Evolutionary conservation across 1,140 invertebrate genomes (phyloP).

Genomic region (Cydia fagiglandana): DNA sequence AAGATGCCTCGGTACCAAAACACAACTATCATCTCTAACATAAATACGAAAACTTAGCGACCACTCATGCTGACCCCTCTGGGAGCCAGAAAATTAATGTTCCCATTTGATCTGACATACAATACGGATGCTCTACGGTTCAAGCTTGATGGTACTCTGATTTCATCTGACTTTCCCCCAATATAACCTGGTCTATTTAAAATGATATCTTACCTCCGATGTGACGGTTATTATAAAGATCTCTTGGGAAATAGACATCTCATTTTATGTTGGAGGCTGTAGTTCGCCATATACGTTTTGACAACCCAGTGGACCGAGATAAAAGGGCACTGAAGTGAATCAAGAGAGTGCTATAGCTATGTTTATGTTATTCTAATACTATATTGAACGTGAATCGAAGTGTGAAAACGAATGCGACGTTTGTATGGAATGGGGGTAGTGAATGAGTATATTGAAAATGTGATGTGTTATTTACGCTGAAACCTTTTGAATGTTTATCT

Average conservation of each 20-base stretch:
- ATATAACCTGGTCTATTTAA: slow-evolving; percentile 15
- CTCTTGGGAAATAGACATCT: not conserved
- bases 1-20: not conserved
- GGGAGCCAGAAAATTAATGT: slow-evolving; percentile 10
- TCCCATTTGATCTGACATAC: not conserved
- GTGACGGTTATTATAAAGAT: not conserved
- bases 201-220: not conserved
- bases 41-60: slow-evolving; percentile 24
- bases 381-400: slow-evolving; percentile 13
- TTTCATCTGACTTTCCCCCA: slow-evolving; percentile 1
- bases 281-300: slow-evolving; percentile 32
- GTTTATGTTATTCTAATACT: slow-evolving; percentile 30
- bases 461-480: not conserved
- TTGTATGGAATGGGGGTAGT: slow-evolving; percentile 23
- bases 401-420: slow-evolving; percentile 28
- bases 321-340: slow-evolving; percentile 19
- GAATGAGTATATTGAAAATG: slow-evolving; percentile 17
- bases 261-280: slow-evolving; percentile 15
- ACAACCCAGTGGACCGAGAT: slow-evolving; percentile 29
- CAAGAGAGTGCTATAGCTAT: slow-evolving; percentile 19
- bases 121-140: slow-evolving; percentile 6
- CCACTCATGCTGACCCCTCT: not conserved
- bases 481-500: not conserved
- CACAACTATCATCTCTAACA: slow-evolving; percentile 20
- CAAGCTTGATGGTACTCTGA: slow-evolving; percentile 11